Evolutionary conservation across 2,113 vertebrate species (phyloP), one percentile per base, ranked within the genome.

Genomic region (Indicator indicator): DNA sequence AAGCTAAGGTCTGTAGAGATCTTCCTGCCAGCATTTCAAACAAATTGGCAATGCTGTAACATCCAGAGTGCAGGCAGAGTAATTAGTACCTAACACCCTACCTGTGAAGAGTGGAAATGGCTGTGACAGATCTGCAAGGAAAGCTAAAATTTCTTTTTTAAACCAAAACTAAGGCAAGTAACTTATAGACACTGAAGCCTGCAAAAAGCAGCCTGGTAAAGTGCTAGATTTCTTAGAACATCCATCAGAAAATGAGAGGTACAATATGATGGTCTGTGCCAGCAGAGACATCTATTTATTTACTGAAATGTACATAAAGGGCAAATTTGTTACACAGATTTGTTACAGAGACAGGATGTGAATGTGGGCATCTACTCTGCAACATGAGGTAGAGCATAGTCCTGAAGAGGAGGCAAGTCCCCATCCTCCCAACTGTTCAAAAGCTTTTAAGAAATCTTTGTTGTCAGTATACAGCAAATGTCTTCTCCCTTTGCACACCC

Each of bases 131-230:
- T 40, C 10, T 8, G 16, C 36, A 36, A 36, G 36, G 56, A 42
- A 5, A n/a, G 10, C 12, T 38, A 17, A 83, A 88, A 55, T 2
- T 0, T 16, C 4, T 44, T 17, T 56, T 69, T 48, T 7, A 19
- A 68, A 52, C 2, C 7, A 23, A 56, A 64, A 64, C 40, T 23
- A 54, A 23, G 59, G 5, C 0, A 0, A 4, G 9, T 16, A 36
- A 20, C 0, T 1, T 9, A 4, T 0, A 9, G 20, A 8, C 7
- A n/a, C 9, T 32, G 20, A n/a, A 63, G 5, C 5, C 14, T 17
- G 16, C 21, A 50, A 48, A 50, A 73, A 28, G 1, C 6, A 62
- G 5, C 3, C 16, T 54, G 26, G 9, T 58, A 27, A 83, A 69
- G 54, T 2, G 2, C 13, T 26, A 0, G 0, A 0, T 33, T 76